Evolutionary conservation across 2,113 vertebrate species (phyloP).

Genomic region (Chaenocephalus aceratus): DNA sequence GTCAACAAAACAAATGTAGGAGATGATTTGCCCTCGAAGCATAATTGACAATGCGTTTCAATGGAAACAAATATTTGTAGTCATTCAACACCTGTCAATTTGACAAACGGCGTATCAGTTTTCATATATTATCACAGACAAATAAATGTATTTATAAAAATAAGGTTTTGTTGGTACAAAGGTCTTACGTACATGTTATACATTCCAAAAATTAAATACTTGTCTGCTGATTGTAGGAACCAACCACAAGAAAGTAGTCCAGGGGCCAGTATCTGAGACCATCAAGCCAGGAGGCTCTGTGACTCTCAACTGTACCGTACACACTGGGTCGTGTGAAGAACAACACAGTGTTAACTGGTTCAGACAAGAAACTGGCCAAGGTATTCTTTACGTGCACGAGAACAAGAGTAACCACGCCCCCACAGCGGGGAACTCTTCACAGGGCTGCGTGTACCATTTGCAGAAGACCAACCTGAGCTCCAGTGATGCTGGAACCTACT

Average conservation of each 20-base stretch:
- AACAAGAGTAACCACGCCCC: not conserved
- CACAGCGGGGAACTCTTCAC: not conserved
- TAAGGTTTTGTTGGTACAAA: not conserved
- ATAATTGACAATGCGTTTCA: no score
- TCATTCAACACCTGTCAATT: not conserved
- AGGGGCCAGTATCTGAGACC: not conserved
- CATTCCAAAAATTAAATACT: not conserved
- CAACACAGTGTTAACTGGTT: slow-evolving; percentile 12
- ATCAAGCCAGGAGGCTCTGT: not conserved
- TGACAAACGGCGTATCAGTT: not conserved
- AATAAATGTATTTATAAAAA: not conserved
- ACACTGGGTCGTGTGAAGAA: not conserved
- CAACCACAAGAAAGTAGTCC: not conserved
- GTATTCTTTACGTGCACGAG: slow-evolving; percentile 52
- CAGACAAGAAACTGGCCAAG: slow-evolving; percentile 24
- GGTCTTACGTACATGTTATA: no score
- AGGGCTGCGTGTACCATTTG: slow-evolving; percentile 60
- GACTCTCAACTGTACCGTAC: not conserved
- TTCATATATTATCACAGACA: not conserved
- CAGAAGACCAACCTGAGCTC: slow-evolving; percentile 47
- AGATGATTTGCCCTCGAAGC: no score
- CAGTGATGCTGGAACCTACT: slow-evolving; percentile 55
- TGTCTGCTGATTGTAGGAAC: not conserved
- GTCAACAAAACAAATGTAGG: no score
- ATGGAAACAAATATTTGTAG: no score